A percentile compares a stretch with the other conserved stretches of the same genome.
These are phyloP conservation scores for Ovis canadensis DNA, from an alignment of 2,113 vertebrate genomes.

Conservation along the genomic window DNA sequence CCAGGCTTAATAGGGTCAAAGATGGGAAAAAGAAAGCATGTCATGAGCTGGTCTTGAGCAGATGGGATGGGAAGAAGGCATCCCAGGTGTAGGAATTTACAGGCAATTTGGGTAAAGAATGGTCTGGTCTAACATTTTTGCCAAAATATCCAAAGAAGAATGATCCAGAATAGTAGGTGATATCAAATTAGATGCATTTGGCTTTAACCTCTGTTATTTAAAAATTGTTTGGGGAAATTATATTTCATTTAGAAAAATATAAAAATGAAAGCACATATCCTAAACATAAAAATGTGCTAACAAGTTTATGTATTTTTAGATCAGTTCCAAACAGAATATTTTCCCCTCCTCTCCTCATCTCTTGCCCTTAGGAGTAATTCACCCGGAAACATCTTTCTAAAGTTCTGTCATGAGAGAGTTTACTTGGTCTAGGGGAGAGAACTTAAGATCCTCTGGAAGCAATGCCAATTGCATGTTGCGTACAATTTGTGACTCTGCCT, in stretches of 20 bases:
- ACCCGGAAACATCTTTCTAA: background rate
- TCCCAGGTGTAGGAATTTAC: background rate
- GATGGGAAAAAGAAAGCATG: background rate
- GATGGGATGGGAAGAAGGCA: background rate
- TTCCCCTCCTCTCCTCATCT: background rate
- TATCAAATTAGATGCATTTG: background rate
- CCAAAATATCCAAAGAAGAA: background rate
- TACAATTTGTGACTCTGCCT: background rate
- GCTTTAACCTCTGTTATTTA: background rate
- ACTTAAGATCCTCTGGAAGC: background rate
- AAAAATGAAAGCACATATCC: background rate
- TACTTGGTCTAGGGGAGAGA: background rate
- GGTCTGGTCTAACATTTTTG: background rate
- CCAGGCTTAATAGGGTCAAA: background rate
- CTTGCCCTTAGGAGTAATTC: background rate
- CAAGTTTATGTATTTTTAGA: background rate
- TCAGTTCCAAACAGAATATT: background rate
- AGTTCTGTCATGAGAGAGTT: background rate
- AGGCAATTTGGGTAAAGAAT: background rate
- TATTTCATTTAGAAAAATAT: background rate
- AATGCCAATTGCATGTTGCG: background rate
- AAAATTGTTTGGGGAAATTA: constrained; percentile 33
- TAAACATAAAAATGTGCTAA: background rate
- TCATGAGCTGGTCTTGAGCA: no score
- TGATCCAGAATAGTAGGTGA: background rate